Evolutionary conservation across 2,888 invertebrate genomes (phyloP).

Genomic region (Cheilosia vulpina): DNA sequence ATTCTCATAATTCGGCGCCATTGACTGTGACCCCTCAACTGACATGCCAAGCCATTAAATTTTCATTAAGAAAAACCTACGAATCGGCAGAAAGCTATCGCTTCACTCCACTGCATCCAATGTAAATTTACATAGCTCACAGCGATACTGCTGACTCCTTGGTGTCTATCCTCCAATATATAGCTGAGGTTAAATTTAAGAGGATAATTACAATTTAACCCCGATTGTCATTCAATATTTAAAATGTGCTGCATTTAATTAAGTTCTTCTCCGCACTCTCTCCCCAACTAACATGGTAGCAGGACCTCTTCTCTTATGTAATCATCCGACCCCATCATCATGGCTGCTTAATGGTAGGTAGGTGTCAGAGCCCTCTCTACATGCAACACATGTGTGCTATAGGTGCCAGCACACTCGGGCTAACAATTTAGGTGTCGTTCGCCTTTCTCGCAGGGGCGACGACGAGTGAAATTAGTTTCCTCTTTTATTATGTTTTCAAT

Average conservation of each 20-base stretch:
- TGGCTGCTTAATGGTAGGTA: conserved; percentile 9
- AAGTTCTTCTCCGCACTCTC: conserved; percentile 31
- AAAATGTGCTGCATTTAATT: conserved; percentile 63
- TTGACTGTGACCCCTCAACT: conserved; percentile 35
- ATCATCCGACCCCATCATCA: neutral
- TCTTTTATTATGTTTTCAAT: conserved; percentile 73
- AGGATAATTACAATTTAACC: conserved; percentile 64
- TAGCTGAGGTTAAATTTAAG: conserved; percentile 30
- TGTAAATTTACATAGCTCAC: conserved; percentile 44
- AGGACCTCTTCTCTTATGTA: neutral
- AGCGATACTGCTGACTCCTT: conserved; percentile 19
- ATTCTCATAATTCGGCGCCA: neutral
- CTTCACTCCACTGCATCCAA: conserved; percentile 34
- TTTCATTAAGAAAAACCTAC: conserved; percentile 59
- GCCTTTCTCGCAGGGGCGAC: neutral
- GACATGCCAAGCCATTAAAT: conserved; percentile 55
- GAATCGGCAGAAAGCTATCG: conserved; percentile 55
- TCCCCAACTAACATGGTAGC: too few species aligned
- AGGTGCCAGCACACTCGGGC: neutral
- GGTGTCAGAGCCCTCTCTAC: conserved; percentile 13
- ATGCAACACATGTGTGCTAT: conserved; percentile 10
- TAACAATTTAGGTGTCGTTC: conserved; percentile 52
- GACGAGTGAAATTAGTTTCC: conserved; percentile 66
- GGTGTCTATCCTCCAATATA: conserved; percentile 1
- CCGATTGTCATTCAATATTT: conserved; percentile 60